phyloP scores from a whole-genome alignment of 2,113 vertebrate genomes.

The Neodon shergylaensis region DNA sequence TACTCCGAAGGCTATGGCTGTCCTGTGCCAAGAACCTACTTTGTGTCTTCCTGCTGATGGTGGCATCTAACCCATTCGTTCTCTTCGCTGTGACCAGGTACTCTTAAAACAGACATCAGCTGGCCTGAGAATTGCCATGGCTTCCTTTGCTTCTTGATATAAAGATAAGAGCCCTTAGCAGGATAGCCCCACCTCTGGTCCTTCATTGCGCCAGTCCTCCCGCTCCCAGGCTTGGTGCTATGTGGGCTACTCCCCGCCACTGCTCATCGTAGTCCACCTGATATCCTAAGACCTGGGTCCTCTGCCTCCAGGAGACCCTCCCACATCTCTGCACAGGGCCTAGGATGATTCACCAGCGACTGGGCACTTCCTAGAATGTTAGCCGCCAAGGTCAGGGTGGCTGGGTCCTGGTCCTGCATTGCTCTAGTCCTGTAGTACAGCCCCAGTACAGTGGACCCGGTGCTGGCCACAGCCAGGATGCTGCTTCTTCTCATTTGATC shows the following conservation, averaged over 20 bases:
- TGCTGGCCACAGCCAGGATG: neutral
- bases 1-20: neutral
- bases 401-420: neutral
- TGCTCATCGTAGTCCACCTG: neutral
- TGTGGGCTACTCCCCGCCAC: neutral
- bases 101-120: neutral
- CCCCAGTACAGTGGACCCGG: neutral
- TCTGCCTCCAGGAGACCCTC: neutral
- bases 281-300: neutral
- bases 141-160: neutral
- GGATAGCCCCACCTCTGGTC: neutral
- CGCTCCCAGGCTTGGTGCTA: neutral
- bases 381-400: neutral
- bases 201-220: neutral
- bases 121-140: neutral
- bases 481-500: rapidly evolving
- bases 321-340: neutral
- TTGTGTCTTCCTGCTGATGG: too few species aligned
- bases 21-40: neutral
- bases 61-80: too few species aligned
- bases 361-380: neutral
- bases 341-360: neutral
- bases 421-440: neutral
- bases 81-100: neutral
- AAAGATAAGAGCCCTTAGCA: neutral